Evolutionary conservation across 1,140 invertebrate genomes (phyloP), one percentile per base, ranked within the genome.

Genomic region (Odontomachus brunneus): DNA sequence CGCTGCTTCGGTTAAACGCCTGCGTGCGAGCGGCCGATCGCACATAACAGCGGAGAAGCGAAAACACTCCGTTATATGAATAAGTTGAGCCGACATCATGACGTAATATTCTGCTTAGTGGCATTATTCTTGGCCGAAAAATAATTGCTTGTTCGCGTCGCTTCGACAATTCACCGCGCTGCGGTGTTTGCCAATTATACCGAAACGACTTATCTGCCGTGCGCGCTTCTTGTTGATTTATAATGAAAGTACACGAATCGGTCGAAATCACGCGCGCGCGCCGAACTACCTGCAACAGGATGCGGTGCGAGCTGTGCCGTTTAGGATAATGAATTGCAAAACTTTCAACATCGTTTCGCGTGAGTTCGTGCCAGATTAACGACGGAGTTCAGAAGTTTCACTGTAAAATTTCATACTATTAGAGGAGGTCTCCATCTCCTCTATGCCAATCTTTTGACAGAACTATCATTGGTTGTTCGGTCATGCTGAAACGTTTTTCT

Each of bases 401-500:
- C 88, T 3, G 49, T 62, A 83, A 90, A 90, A 90, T 89, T 85
- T 85, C 69, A 84, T 89, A 83, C 55, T 76, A 84, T 88, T 84
- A 90, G 84, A 86, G 75, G 65, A 84, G 15, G 59, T 71, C 75
- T 81, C 84, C 67, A 71, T 90, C 83, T 87, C 73, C 84, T n/a
- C 19, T 59, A 59, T 22, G 69, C 3, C 12, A 82, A 84, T 86
- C 74, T 84, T 82, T 83, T 84, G 63, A 74, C 59, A 88, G 49
- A n/a, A 83, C 74, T 87, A 81, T 91, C 82, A 88, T 90, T 90
- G 71, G 48, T 19, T 89, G 85, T 71, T 89, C 90, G 81, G 83
- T 86, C 88, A 88, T 89, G 88, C 85, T 84, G 84, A 90, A 90
- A 90, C 85, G 74, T 57, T 17, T 62, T 67, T 84, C 53, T 88